Percentiles rank a stretch among this genome's conserved stretches.
phyloP scores from a whole-genome alignment of 2,797 vertebrate species.

The Alca torda region DNA sequence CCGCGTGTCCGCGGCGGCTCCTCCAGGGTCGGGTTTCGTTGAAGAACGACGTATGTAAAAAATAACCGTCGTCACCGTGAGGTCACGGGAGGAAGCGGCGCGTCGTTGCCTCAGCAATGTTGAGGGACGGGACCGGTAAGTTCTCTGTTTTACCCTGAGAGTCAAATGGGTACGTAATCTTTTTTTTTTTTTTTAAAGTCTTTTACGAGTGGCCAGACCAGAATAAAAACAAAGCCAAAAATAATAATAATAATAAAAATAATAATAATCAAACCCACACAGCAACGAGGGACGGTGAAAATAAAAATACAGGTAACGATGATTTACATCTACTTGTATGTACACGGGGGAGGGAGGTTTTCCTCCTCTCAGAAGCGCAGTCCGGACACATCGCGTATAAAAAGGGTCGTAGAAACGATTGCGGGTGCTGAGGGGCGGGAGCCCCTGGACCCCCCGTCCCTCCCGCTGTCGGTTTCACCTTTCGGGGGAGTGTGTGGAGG shows the following conservation, averaged over 20 bases:
- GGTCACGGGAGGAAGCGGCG: neutral
- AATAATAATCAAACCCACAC: neutral
- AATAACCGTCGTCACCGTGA: neutral
- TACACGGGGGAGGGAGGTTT: neutral
- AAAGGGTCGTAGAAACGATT: neutral
- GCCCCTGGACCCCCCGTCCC: neutral
- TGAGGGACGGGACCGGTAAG: neutral
- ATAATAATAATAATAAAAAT: neutral
- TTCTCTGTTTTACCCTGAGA: conserved; percentile 72
- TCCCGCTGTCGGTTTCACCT: neutral
- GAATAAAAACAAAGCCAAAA: conserved; percentile 29
- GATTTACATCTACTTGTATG: conserved; percentile 54
- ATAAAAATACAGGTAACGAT: conserved; percentile 15
- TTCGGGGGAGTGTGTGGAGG: neutral
- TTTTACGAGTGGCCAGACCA: conserved; percentile 33
- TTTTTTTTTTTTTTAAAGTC: conserved; percentile 5
- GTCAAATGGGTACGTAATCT: conserved; percentile 64
- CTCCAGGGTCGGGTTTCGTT: neutral
- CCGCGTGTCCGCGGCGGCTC: neutral
- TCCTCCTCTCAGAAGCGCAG: neutral
- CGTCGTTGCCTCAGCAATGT: neutral
- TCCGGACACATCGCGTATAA: neutral
- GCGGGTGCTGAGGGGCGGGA: neutral
- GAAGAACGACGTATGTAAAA: neutral
- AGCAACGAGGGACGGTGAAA: neutral